phyloP scores from a whole-genome alignment of 2,888 invertebrate species.

The Masnerella sp. region DNA sequence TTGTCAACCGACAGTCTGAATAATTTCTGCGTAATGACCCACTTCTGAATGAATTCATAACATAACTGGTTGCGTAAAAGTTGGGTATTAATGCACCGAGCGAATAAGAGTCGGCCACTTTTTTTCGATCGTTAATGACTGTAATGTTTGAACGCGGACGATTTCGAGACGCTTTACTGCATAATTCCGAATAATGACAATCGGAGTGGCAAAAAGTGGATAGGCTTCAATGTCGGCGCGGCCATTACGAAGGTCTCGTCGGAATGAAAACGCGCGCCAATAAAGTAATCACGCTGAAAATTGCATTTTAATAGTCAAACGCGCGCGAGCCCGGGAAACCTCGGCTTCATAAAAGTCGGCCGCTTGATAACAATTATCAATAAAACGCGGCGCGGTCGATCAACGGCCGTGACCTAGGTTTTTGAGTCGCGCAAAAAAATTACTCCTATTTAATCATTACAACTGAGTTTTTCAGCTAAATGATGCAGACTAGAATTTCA shows the following conservation, averaged over 20 bases:
- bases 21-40: slow-evolving; percentile 8
- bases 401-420: not conserved
- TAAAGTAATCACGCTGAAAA: slow-evolving; percentile 34
- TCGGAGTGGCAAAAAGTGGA: slow-evolving; percentile 14
- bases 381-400: slow-evolving; percentile 19
- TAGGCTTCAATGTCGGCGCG: slow-evolving; percentile 20
- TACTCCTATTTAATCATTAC: slow-evolving; percentile 1
- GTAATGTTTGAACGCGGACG: slow-evolving; percentile 26
- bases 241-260: slow-evolving; percentile 16
- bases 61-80: slow-evolving; percentile 17
- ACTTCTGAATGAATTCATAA: slow-evolving; percentile 16
- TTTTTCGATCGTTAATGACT: slow-evolving; percentile 22
- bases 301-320: slow-evolving; percentile 40
- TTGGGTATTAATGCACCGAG: slow-evolving; percentile 15
- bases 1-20: slow-evolving; percentile 6
- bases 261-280: slow-evolving; percentile 27
- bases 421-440: too few relatives aligned
- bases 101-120: slow-evolving; percentile 4
- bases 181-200: slow-evolving; percentile 34
- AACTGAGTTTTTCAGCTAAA: too few relatives aligned
- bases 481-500: too few relatives aligned
- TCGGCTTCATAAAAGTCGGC: slow-evolving; percentile 16
- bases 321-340: slow-evolving; percentile 1
- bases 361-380: slow-evolving; percentile 32
- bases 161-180: slow-evolving; percentile 22